Evolutionary conservation across 2,113 vertebrate species (phyloP).

Genomic region (Hippocampus comes): DNA sequence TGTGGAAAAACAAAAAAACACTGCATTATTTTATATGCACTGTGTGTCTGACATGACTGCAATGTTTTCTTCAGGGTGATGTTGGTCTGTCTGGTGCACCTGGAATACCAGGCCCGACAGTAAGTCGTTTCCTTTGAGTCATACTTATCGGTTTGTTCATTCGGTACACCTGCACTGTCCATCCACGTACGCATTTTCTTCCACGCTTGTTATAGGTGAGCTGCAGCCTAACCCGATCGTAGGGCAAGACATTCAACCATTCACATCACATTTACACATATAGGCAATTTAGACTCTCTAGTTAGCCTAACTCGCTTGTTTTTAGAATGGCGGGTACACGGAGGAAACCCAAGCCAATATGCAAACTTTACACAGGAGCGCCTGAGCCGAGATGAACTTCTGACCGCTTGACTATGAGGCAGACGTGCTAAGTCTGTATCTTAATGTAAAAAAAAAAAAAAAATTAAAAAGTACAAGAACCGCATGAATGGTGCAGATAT

Average conservation of each 20-base stretch:
- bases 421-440: not conserved
- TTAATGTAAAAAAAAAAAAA: not conserved
- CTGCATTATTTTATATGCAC: too few relatives aligned
- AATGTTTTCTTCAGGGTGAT: conserved; percentile 77
- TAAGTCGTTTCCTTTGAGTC: conserved; percentile 58
- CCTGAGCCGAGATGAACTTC: too few relatives aligned
- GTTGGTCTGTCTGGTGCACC: conserved; percentile 75
- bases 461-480: not conserved
- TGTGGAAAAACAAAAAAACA: not conserved
- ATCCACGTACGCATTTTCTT: not conserved
- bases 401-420: not conserved
- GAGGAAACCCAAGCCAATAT: too few relatives aligned
- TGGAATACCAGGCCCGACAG: conserved; percentile 73
- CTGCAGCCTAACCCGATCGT: not conserved
- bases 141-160: not conserved
- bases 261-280: not conserved
- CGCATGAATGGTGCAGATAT: not conserved
- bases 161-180: not conserved
- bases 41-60: conserved; percentile 30
- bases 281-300: not conserved
- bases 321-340: too few relatives aligned
- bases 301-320: not conserved
- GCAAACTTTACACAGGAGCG: too few relatives aligned
- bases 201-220: not conserved
- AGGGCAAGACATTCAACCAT: not conserved